Percentiles rank a stretch among this genome's conserved stretches.
Conservation (phyloP, 2,113 vertebrate species). For the Poicephalus gulielmi region DNA sequence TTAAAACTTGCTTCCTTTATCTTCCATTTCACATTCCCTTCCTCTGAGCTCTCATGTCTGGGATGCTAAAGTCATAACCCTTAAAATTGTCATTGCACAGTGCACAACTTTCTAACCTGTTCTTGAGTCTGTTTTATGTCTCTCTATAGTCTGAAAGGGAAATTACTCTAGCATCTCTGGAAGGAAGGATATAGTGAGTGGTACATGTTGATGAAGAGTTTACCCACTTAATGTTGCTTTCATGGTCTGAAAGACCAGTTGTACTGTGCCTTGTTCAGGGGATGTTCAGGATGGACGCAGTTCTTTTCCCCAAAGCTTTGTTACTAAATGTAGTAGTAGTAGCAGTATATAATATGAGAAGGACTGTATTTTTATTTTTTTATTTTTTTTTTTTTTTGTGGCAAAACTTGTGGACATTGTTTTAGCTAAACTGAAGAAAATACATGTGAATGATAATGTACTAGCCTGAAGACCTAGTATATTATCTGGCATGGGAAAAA, state of each 20-base stretch:
- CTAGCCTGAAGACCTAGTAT: background rate
- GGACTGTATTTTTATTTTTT: background rate
- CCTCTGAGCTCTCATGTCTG: background rate
- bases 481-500: background rate
- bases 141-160: background rate
- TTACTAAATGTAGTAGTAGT: background rate
- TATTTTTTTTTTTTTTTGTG: background rate
- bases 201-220: background rate
- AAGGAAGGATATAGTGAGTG: background rate
- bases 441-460: background rate
- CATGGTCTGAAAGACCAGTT: background rate
- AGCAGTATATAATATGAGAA: background rate
- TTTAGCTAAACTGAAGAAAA: background rate
- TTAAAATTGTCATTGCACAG: background rate
- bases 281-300: background rate
- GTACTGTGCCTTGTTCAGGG: background rate
- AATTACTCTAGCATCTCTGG: background rate
- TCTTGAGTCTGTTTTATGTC: background rate
- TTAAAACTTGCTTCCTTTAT: background rate
- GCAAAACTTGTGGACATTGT: background rate
- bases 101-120: background rate
- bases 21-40: background rate
- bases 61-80: background rate
- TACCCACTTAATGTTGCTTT: background rate
- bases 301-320: background rate